Conservation (phyloP, 2,888 invertebrate genomes). For the Colostygia pectinataria region DNA sequence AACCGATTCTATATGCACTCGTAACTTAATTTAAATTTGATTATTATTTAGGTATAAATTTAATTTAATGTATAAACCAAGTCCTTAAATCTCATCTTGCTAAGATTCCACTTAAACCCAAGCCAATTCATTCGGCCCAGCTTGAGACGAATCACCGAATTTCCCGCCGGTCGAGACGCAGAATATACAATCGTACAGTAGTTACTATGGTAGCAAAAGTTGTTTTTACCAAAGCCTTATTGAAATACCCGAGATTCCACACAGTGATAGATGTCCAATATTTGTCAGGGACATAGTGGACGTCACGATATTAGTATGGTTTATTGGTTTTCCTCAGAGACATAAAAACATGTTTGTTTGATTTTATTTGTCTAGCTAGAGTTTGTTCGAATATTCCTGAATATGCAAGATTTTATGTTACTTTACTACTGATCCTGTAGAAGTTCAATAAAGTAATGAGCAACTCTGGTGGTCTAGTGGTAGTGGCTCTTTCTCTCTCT, state of each 20-base stretch:
- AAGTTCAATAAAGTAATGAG: no score
- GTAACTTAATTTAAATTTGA: no score
- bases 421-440: no score
- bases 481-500: no score
- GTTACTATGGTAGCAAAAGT: constrained; percentile 39
- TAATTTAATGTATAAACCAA: no score
- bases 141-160: constrained; percentile 41
- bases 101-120: constrained; percentile 12
- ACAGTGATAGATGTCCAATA: constrained; percentile 44
- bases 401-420: not conserved
- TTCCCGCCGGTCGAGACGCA: constrained; percentile 40
- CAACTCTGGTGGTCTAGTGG: no score
- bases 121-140: constrained; percentile 27
- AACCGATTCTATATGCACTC: no score
- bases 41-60: not conserved
- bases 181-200: constrained; percentile 4
- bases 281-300: constrained; percentile 38
- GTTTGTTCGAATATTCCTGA: no score
- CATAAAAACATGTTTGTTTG: constrained; percentile 22
- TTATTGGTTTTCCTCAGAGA: constrained; percentile 33
- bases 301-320: constrained; percentile 28
- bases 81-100: constrained; percentile 1
- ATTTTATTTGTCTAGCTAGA: constrained; percentile 3
- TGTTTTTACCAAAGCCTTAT: constrained; percentile 53
- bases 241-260: constrained; percentile 42